Conservation (phyloP, 2,888 invertebrate species). For the Bellardia pandia region DNA sequence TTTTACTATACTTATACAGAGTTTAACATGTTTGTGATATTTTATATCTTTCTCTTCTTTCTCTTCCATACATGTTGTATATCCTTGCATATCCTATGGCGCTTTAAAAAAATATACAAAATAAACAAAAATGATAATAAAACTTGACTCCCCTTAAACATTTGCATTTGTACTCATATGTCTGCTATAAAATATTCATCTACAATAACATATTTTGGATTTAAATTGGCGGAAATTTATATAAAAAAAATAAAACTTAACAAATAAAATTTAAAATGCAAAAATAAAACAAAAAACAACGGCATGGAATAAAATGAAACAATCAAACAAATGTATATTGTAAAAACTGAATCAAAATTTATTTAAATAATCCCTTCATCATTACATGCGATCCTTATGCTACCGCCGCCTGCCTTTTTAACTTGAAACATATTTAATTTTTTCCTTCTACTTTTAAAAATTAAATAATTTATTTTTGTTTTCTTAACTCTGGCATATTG, state of each 20-base stretch:
- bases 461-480: conserved; percentile 22
- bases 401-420: conserved; percentile 44
- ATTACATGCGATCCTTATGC: conserved; percentile 52
- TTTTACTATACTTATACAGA: conserved; percentile 46
- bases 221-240: conserved; percentile 58
- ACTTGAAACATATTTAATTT: not conserved
- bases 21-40: conserved; percentile 57
- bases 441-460: conserved; percentile 15
- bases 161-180: not conserved
- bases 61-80: conserved; percentile 58
- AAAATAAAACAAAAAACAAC: conserved; percentile 8
- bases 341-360: conserved; percentile 29
- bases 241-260: conserved; percentile 7
- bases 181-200: conserved; percentile 40
- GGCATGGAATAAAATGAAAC: not conserved
- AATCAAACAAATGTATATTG: conserved; percentile 39
- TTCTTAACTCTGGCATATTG: conserved; percentile 26
- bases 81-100: conserved; percentile 58
- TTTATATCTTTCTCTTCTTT: conserved; percentile 49
- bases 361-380: conserved; percentile 46
- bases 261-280: conserved; percentile 4
- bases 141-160: conserved; percentile 22
- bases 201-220: conserved; percentile 51
- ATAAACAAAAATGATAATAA: conserved; percentile 37
- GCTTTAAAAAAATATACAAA: conserved; percentile 41